Evolutionary conservation across 1,140 invertebrate species (phyloP).

Genomic region (Grapholita molesta): DNA sequence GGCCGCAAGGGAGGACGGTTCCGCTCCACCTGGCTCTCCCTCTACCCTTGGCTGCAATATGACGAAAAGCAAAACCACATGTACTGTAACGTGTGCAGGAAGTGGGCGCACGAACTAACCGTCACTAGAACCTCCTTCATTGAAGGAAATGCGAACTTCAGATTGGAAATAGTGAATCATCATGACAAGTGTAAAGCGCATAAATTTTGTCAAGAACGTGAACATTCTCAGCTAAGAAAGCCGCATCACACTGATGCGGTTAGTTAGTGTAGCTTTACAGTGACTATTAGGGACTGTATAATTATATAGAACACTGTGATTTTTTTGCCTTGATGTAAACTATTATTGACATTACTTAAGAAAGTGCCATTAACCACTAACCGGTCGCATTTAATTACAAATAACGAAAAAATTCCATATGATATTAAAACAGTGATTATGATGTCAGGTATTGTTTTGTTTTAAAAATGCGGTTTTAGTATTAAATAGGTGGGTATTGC

Average conservation of each 20-base stretch:
- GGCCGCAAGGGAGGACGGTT: conserved; percentile 81
- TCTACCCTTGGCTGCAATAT: conserved; percentile 84
- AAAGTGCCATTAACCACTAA: conserved; percentile 2
- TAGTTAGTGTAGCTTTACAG: background rate
- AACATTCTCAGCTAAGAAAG: conserved; percentile 37
- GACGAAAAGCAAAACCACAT: conserved; percentile 83
- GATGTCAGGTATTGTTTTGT: background rate
- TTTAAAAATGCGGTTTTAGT: background rate
- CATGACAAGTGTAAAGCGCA: conserved; percentile 88
- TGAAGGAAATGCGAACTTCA: conserved; percentile 86
- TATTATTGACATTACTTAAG: background rate
- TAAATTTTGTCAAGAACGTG: conserved; percentile 79
- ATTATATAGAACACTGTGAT: conserved; percentile 3
- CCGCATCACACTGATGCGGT: background rate
- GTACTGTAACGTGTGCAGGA: conserved; percentile 85
- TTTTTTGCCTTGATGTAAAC: conserved; percentile 1
- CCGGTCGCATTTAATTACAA: background rate
- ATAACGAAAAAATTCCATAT: background rate
- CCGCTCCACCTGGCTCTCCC: conserved; percentile 81
- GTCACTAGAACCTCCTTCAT: conserved; percentile 86
- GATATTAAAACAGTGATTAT: background rate
- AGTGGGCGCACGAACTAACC: conserved; percentile 83
- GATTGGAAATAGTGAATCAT: conserved; percentile 87
- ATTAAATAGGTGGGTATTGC: background rate
- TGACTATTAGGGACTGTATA: background rate